A percentile compares a stretch with the other conserved stretches of the same genome.
Evolutionary conservation across 2,113 vertebrate genomes (phyloP).

Genomic region (Hiodon alosoides): DNA sequence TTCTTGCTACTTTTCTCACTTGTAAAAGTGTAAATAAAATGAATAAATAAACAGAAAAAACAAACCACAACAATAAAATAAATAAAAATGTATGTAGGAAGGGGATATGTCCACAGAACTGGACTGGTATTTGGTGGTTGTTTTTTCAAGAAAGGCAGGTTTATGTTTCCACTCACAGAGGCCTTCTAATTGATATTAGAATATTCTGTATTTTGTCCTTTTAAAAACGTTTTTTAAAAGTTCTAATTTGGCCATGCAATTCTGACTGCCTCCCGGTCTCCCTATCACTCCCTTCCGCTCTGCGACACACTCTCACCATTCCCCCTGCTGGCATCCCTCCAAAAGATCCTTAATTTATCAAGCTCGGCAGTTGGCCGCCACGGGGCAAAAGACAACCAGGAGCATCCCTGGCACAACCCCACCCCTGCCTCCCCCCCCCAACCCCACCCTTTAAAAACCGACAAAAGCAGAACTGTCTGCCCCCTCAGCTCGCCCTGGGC

Average conservation of each 20-base stretch:
- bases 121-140: background rate
- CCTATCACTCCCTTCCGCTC: conserved; percentile 11
- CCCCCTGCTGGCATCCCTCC: conserved; percentile 35
- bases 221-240: background rate
- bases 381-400: conserved; percentile 25
- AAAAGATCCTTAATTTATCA: conserved; percentile 33
- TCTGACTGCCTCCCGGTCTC: background rate
- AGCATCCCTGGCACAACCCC: conserved; percentile 24
- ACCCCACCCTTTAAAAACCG: conserved; percentile 9
- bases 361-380: conserved; percentile 30
- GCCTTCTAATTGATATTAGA: background rate
- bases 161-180: background rate
- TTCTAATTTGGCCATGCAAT: conserved; percentile 12
- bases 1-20: too few species aligned
- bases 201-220: background rate
- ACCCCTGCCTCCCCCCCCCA: background rate
- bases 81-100: background rate
- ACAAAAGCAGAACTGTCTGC: conserved; percentile 17
- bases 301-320: conserved; percentile 24
- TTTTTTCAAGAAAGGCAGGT: background rate
- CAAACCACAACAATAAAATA: too few species aligned
- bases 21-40: too few species aligned
- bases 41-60: too few species aligned
- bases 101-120: background rate
- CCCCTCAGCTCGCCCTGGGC: conserved; percentile 19